Evolutionary conservation across 37 sponge, comb jelly and placozoan species (phyloP).

Genomic region (Chondrosia reniformis): DNA sequence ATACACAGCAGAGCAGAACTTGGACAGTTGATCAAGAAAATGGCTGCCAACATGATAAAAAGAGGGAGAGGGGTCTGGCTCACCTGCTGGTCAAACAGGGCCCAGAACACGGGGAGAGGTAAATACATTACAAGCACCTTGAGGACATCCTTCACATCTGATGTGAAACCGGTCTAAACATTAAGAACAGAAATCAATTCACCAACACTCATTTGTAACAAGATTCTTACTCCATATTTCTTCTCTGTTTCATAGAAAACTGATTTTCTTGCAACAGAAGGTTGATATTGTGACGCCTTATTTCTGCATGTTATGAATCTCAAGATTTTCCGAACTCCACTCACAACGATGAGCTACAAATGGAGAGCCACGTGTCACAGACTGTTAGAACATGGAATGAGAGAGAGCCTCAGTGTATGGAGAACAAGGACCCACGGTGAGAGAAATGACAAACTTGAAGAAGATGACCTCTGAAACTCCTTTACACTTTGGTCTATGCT

Average conservation of each 20-base stretch:
- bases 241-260: neutral
- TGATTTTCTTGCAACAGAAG: too few species aligned
- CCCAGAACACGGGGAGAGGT: constrained; percentile 96
- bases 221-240: constrained; percentile 24
- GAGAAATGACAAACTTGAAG: constrained; percentile 4
- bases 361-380: too few species aligned
- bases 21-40: neutral
- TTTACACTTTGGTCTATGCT: constrained; percentile 12
- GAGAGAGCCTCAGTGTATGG: neutral
- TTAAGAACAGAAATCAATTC: neutral
- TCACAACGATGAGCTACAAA: too few species aligned
- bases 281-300: neutral
- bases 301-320: neutral
- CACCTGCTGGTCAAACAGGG: constrained; percentile 95
- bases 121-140: constrained; percentile 86
- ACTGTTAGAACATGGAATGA: too few species aligned
- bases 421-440: neutral
- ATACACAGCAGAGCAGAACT: neutral
- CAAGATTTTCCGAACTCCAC: neutral
- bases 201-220: neutral
- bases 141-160: constrained; percentile 66
- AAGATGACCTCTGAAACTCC: neutral
- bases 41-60: neutral
- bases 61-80: neutral
- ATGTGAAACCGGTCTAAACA: constrained; percentile 39